Evolutionary conservation across 2,797 vertebrate genomes (phyloP), one percentile per base, ranked within the genome.

Genomic region (Coreius guichenoti): DNA sequence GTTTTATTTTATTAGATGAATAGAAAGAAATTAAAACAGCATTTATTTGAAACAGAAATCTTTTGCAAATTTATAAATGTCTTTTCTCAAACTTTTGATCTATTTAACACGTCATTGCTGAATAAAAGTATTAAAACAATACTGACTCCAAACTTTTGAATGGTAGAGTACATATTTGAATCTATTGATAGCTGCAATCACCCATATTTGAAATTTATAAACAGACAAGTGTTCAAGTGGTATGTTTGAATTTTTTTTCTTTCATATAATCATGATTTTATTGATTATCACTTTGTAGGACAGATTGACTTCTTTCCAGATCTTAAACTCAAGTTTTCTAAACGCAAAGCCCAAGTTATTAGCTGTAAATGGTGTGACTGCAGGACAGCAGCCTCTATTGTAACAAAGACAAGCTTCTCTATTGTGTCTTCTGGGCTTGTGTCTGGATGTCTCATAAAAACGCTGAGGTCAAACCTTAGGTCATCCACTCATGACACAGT

Each of bases 401-500:
- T 84, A 72, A 63, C 29, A 36, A 33, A 79, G 54, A 80, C 83
- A 63, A 70, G 51, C 74, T 58, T 72, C 51, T 72, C 67, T 73
- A 61, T 80, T 80, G 76, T 80, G 49, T 23, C 63, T 83, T 75
- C 23, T 67, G 72, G 29, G 31, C 43, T 76, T 51, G 58, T 39
- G 4, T 85, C 65, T 80, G 63, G 63, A 33, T 77, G 51, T 80
- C 26, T 72, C 26, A 63, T 58, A 79, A 19, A 80, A 85, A 80
- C 4, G 23, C 49, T 63, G 67, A 63, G 54, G 76, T 85, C 75
- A 72, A 73, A 61, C 54, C 39, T 80, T 23, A 75, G 49, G 58
- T 82, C 76, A 81, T 82, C 58, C 33, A 67, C 80, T 61, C 76
- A 86, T 54, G 72, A 86, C 68, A 43, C 61, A 43, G 76, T 72